Percentiles rank a stretch among this genome's conserved stretches.
phyloP scores from a whole-genome alignment of 2,113 vertebrate genomes.

The Oceanites oceanicus region DNA sequence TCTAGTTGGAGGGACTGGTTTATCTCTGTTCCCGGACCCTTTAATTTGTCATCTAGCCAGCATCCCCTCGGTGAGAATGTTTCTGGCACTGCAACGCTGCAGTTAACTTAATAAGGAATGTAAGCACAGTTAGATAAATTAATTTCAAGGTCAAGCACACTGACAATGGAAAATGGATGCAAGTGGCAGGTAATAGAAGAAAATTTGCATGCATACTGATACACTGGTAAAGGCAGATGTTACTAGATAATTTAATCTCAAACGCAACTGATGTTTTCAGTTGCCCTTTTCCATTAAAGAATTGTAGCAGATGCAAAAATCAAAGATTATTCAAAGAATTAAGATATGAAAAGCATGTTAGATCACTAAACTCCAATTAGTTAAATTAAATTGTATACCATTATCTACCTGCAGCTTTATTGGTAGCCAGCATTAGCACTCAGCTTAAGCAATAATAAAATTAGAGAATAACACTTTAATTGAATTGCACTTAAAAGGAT shows the following conservation, averaged over 20 bases:
- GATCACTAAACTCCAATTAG: conserved; percentile 94
- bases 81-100: conserved; percentile 56
- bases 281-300: conserved; percentile 88
- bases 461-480: conserved; percentile 96
- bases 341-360: conserved; percentile 94
- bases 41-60: conserved; percentile 59
- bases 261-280: conserved; percentile 80
- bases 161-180: conserved; percentile 62
- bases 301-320: conserved; percentile 82
- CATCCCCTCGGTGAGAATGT: conserved; percentile 40
- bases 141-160: conserved; percentile 73
- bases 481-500: conserved; percentile 99
- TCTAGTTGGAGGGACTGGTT: conserved; percentile 20
- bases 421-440: conserved; percentile 83
- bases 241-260: conserved; percentile 81
- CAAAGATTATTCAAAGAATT: conserved; percentile 92
- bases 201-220: conserved; percentile 73
- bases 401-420: conserved; percentile 87
- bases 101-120: conserved; percentile 68
- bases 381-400: conserved; percentile 96
- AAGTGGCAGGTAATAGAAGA: conserved; percentile 64
- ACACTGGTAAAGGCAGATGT: conserved; percentile 85
- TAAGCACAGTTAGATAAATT: conserved; percentile 68
- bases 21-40: conserved; percentile 49
- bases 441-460: conserved; percentile 89